Evolutionary conservation across 2,797 vertebrate species (phyloP).

Genomic region (Taenioides sp.): DNA sequence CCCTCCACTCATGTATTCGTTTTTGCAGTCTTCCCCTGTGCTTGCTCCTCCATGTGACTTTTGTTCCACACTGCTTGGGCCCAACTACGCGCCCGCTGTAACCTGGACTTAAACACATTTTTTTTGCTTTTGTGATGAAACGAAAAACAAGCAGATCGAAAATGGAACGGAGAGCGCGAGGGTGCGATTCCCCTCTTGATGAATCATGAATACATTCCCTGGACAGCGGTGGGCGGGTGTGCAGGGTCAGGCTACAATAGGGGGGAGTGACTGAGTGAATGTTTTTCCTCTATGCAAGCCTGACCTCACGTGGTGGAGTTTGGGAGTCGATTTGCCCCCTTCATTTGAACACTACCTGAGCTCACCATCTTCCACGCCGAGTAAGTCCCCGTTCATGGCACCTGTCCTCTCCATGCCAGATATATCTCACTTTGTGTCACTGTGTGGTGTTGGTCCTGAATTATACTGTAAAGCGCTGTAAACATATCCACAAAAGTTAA

Average conservation of each 20-base stretch:
- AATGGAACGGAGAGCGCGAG: slow-evolving; percentile 50
- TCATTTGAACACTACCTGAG: slow-evolving; percentile 59
- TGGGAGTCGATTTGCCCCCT: slow-evolving; percentile 32
- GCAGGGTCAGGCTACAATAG: slow-evolving; percentile 37
- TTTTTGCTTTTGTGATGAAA: slow-evolving; percentile 26
- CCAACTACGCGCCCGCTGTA: slow-evolving; percentile 55
- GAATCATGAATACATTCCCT: slow-evolving; percentile 72
- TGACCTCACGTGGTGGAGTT: slow-evolving; percentile 63
- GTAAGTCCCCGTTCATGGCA: slow-evolving; percentile 31
- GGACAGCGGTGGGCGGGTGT: slow-evolving; percentile 36
- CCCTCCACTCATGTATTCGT: neutral
- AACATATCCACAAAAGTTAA: neutral
- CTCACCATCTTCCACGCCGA: slow-evolving; percentile 50
- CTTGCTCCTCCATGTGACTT: slow-evolving; percentile 64
- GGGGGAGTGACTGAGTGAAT: slow-evolving; percentile 34
- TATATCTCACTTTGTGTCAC: slow-evolving; percentile 51
- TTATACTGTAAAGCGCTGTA: slow-evolving; percentile 30
- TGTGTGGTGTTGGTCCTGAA: slow-evolving; percentile 58
- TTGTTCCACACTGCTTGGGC: slow-evolving; percentile 69
- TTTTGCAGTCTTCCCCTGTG: slow-evolving; percentile 23
- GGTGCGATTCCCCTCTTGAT: slow-evolving; percentile 10
- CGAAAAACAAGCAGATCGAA: slow-evolving; percentile 30
- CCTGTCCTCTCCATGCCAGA: slow-evolving; percentile 51
- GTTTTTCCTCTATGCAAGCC: slow-evolving; percentile 67
- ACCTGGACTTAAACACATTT: slow-evolving; percentile 58